These are phyloP conservation scores for Dryomyza anilis DNA, from an alignment of 2,888 invertebrate genomes.

Conservation along the genomic window DNA sequence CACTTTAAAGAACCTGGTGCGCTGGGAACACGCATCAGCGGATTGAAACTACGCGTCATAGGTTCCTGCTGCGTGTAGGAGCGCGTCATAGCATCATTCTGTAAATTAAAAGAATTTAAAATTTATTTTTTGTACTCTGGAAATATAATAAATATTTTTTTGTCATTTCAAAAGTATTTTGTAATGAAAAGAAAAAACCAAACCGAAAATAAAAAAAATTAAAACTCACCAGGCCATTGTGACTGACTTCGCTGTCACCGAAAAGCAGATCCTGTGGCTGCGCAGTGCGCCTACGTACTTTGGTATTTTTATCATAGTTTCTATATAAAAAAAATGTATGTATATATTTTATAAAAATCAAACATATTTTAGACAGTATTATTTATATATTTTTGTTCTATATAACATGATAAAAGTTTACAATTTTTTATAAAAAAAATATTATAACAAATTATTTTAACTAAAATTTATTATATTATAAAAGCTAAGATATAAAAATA, in stretches of 20 bases:
- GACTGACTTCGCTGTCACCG: conserved; percentile 58
- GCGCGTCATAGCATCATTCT: conserved; percentile 50
- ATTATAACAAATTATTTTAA: no score
- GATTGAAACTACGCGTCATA: conserved; percentile 49
- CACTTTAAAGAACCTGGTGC: conserved; percentile 79
- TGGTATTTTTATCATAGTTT: conserved; percentile 48
- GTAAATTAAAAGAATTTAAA: background rate
- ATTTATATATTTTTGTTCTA: background rate
- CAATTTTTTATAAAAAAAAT: no score
- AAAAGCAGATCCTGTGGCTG: conserved; percentile 74
- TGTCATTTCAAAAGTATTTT: background rate
- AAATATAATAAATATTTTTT: background rate
- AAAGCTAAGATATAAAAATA: no score
- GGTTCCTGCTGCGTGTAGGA: conserved; percentile 47
- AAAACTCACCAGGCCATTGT: conserved; percentile 39
- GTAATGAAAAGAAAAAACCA: background rate
- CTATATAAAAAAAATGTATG: no score
- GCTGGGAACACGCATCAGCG: conserved; percentile 71
- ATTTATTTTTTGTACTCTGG: background rate
- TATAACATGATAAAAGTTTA: background rate
- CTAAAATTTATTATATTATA: no score
- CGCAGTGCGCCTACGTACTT: conserved; percentile 70
- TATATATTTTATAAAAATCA: conserved; percentile 1
- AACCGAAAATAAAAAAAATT: conserved; percentile 15
- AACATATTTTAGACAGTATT: background rate